Evolutionary conservation across 2,113 vertebrate genomes (phyloP).

Genomic region (Megaceryle maxima): DNA sequence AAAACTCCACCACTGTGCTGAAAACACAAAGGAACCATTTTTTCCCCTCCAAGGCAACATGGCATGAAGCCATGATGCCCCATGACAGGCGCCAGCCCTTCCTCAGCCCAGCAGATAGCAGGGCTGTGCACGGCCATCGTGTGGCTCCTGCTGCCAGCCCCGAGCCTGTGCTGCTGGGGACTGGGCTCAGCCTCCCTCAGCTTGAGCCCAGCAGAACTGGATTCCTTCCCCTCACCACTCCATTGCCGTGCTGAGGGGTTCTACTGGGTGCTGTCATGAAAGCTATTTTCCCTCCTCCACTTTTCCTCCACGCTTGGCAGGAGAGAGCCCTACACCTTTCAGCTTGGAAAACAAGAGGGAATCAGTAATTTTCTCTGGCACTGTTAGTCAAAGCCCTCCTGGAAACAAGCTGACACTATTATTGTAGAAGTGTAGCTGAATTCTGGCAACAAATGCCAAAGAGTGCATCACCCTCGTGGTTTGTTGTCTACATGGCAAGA

Average conservation of each 20-base stretch:
- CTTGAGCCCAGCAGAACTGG: background rate
- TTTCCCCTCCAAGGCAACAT: background rate
- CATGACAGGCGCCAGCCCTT: background rate
- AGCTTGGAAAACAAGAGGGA: background rate
- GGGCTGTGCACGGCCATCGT: background rate
- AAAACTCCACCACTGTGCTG: constrained; percentile 36
- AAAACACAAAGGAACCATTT: constrained; percentile 48
- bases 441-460: background rate
- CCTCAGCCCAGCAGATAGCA: background rate
- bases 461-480: constrained; percentile 16
- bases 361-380: background rate
- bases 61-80: background rate
- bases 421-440: background rate
- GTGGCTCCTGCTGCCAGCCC: background rate
- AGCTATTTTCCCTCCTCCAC: background rate
- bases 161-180: accelerated
- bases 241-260: background rate
- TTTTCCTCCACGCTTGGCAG: background rate
- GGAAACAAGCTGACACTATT: background rate
- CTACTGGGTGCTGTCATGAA: background rate
- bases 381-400: background rate
- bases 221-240: background rate
- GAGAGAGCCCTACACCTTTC: background rate
- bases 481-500: constrained; percentile 12
- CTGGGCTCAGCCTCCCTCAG: background rate